Percentiles rank a stretch among this genome's conserved stretches.
Evolutionary conservation across 2,888 invertebrate genomes (phyloP).

Genomic region (Ganaspis brasiliensis): DNA sequence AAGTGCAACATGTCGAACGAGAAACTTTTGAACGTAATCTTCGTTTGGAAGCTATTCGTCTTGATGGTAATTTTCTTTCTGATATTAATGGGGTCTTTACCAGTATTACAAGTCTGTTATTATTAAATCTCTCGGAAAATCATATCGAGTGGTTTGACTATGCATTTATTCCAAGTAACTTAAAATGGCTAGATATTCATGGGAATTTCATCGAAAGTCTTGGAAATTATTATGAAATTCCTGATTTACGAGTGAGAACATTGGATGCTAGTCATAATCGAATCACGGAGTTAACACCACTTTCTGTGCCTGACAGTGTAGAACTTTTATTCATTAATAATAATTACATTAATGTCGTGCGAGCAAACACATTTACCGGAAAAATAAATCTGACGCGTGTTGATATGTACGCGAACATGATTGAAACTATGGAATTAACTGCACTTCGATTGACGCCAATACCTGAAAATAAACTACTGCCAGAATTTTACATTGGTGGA

Average conservation of each 20-base stretch:
- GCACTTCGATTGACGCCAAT: constrained; percentile 90
- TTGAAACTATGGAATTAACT: constrained; percentile 91
- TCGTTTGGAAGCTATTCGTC: constrained; percentile 91
- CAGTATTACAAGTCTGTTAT: constrained; percentile 90
- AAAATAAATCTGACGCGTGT: constrained; percentile 92
- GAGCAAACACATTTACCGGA: constrained; percentile 92
- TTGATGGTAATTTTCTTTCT: constrained; percentile 93
- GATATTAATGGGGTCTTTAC: constrained; percentile 95
- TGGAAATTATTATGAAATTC: constrained; percentile 93
- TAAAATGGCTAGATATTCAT: constrained; percentile 95
- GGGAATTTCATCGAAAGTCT: constrained; percentile 93
- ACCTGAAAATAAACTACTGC: constrained; percentile 87
- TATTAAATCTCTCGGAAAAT: constrained; percentile 95
- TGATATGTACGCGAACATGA: constrained; percentile 94
- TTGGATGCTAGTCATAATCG: constrained; percentile 95
- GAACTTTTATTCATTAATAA: constrained; percentile 94
- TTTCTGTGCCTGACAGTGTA: constrained; percentile 93
- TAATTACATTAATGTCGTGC: constrained; percentile 91
- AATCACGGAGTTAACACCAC: constrained; percentile 90
- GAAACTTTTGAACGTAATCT: constrained; percentile 91
- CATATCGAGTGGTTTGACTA: constrained; percentile 96
- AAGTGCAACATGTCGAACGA: constrained; percentile 91
- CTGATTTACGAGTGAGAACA: constrained; percentile 86
- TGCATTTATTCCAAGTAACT: constrained; percentile 93
- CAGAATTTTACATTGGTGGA: constrained; percentile 94